Evolutionary conservation across 1,140 invertebrate genomes (phyloP), one percentile per base, ranked within the genome.

Genomic region (Episyrphus balteatus): DNA sequence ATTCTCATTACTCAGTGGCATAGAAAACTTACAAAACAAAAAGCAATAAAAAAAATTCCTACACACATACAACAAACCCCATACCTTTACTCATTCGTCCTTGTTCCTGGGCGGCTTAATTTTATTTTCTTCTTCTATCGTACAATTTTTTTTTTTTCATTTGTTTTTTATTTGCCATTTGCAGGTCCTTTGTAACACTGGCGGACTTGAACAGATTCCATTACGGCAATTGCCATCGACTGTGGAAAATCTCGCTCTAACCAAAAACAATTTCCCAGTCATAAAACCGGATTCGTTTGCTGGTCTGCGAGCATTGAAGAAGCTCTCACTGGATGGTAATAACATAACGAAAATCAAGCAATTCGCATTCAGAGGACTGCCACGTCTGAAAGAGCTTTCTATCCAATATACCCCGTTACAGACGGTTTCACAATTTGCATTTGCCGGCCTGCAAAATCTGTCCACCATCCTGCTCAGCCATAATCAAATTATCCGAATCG

Each of bases 101-200:
- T 26, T 26, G 21, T 26, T 26, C 21, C 21, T 26, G 21, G 21
- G 21, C 3, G 21, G 21, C 3, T 26, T 26, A 26, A 26, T 26
- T 26, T 26, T 26, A 26, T 26, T 42, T 21, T n/a, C 30, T 32
- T 44, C 12, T 39, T 19, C 18, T 34, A 17, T 40, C 12, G 17
- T 44, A 21, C n/a, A 42, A 13, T 47, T 42, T 43, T 40, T 42
- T 14, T 46, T 6, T 14, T 9, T 39, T 39, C 50, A 48, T 49
- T 44, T 40, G 3, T 58, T 47, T 42, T 56, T 57, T 50, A 26
- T 26, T 26, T 26, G 21, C 21, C 21, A 26, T 26, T 55, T 71
- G 15, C 72, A 89, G 86, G 85, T 88, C 42, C 76, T 88, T 51
- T 90, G 86, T 75, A 88, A 90, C 72, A 87, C 84, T 44, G 86